Evolutionary conservation across 2,888 invertebrate species (phyloP), one percentile per base, ranked within the genome.

Genomic region (Cactoblastis cactorum): DNA sequence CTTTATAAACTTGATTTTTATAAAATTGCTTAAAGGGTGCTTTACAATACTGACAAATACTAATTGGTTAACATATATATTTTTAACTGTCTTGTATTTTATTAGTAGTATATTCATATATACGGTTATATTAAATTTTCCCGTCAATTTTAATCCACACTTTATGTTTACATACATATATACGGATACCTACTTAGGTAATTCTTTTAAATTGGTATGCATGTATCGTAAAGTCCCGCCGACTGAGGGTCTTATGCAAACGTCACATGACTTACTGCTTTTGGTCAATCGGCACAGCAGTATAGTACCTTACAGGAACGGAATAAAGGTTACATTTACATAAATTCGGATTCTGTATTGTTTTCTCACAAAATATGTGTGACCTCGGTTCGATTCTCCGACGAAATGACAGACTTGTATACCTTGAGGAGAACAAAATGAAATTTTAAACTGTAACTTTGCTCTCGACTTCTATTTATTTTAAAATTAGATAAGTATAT

Each of bases 221-320:
- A 15, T 28, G 15, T 19, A 22, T 22, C 63, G 73, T 67, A 52
- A 52, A 56, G 53, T 55, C 6, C 22, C 22, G 6, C 56, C 58
- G 62, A 59, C 58, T 61, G 63, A 71, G 67, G 62, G 63, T 69
- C 69, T 83, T 83, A 78, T 77, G 83, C 76, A 83, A 83, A 69
- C 71, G 68, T 80, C 78, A 77, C 69, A 66, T 66, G 28, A 9
- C 9, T 28, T 8, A 28, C 8, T 28, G 59, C 53, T 50, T 59
- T 52, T 49, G 37, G 17, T 15, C 3, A 3, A 50, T 37, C 49
- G 50, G 49, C 47, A 53, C 41, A 35, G 34, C 34, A 34, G 18
- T 38, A n/a, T 15, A 55, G 45, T 51, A 51, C 55, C 49, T 52
- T 55, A 56, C 52, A 34, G 51, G 45, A 39, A 50, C 33, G 49